Evolutionary conservation across 2,888 invertebrate species (phyloP).

Genomic region (Cremastobaeus sp.): DNA sequence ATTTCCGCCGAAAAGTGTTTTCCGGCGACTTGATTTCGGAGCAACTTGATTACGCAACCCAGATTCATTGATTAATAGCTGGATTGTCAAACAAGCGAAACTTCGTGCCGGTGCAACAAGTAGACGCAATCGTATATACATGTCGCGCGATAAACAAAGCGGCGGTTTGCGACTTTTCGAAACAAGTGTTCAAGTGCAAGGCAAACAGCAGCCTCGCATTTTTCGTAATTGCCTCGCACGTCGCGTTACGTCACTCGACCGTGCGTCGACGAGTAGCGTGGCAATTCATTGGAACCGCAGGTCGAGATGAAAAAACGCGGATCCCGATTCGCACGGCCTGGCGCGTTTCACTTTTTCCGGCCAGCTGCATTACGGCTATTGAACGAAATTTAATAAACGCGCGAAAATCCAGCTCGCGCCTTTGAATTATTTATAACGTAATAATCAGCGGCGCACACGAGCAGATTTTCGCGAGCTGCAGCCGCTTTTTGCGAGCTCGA

Average conservation of each 20-base stretch:
- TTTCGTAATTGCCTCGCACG: not conserved
- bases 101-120: not conserved
- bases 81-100: too few relatives aligned
- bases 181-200: constrained; percentile 6
- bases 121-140: not conserved
- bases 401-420: not conserved
- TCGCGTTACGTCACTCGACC: not conserved
- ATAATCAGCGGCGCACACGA: too few relatives aligned
- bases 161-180: not conserved
- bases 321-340: not conserved
- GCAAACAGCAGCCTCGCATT: not conserved
- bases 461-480: too few relatives aligned
- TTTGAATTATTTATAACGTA: too few relatives aligned
- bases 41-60: too few relatives aligned
- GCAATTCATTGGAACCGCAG: constrained; percentile 4
- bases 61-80: too few relatives aligned
- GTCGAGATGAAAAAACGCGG: not conserved
- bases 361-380: not conserved
- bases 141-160: not conserved
- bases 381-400: not conserved
- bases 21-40: too few relatives aligned
- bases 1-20: too few relatives aligned
- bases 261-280: not conserved
- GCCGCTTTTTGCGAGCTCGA: too few relatives aligned
- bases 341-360: not conserved